Base-by-base conservation (phyloP, 2,797 vertebrate species). In the Acridotheres tristis region DNA sequence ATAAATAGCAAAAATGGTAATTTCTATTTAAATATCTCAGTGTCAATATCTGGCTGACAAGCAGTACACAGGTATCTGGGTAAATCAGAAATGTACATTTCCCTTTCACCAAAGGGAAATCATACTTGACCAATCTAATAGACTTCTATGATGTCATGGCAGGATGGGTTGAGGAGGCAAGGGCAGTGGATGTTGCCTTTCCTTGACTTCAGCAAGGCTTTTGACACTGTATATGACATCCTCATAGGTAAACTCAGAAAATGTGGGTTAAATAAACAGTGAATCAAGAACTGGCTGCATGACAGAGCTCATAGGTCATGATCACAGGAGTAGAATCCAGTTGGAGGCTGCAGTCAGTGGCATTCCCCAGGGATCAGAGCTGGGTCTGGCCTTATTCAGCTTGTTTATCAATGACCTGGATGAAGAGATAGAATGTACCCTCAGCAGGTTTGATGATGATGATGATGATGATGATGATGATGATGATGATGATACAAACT, bases 301-400 rank as follows among this genome's bases (percentile, higher is more conserved):
- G 23, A 13, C 21, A 40, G 42, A 73, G 16, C 23, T 63, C 79
- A 38, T 40, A 50, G 25, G 19, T 42, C 1, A 0, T 29, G 36
- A 29, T 50, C 43, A 40, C 29, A 5, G 48, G 12, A 63, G 9
- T 10, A 38, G 58, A 54, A 38, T 2, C 34, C 50, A 40, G 19
- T 2, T n/a, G n/a, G 72, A 68, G 6, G 8, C 10, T 76, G 29
- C 13, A 68, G 38, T n/a, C n/a, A 76, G 8, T 13, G 23, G 29
- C 16, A 13, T 53, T 76, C 11, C 3, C 11, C n/a, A 47, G 63
- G 20, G 25, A 34, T 54, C 40, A 5, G 1, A n/a, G 5, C 10
- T 61, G 23, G 5, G 5, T 21, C 54, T 3, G 1, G 10, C 2
- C 16, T 53, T 45, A 22, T 1, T 36, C 15, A 53, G 14, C 20